These are phyloP conservation scores for Sycophila texana DNA, from an alignment of 2,888 invertebrate genomes.

Conservation along the genomic window DNA sequence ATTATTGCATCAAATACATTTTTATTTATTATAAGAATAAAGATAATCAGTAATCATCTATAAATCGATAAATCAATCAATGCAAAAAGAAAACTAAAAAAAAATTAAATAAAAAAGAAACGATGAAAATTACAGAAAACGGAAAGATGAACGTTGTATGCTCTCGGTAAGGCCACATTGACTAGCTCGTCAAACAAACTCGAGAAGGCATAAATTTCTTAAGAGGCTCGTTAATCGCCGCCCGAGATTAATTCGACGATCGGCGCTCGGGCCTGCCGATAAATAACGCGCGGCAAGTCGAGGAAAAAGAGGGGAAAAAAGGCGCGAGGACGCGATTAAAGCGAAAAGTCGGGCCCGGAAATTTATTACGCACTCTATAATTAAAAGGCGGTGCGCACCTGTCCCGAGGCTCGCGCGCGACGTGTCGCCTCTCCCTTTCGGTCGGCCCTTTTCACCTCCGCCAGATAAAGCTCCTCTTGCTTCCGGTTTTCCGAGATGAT, in stretches of 20 bases:
- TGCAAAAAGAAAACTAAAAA: no score
- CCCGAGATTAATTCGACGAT: constrained; percentile 50
- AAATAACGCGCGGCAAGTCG: constrained; percentile 31
- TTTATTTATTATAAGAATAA: no score
- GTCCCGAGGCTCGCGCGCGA: constrained; percentile 58
- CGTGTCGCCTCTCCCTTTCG: constrained; percentile 55
- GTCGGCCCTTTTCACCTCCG: constrained; percentile 40
- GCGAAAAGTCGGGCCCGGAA: constrained; percentile 56
- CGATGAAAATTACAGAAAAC: no score
- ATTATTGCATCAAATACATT: no score
- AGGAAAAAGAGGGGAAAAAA: not conserved
- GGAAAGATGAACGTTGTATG: no score
- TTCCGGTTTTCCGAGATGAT: constrained; percentile 35
- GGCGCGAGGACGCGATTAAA: constrained; percentile 24
- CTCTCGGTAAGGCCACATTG: not conserved
- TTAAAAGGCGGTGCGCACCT: constrained; percentile 69
- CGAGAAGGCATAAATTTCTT: constrained; percentile 35
- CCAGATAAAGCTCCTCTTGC: constrained; percentile 21
- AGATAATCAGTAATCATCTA: no score
- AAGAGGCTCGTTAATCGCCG: constrained; percentile 48
- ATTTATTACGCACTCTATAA: constrained; percentile 71
- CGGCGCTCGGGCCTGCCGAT: constrained; percentile 28
- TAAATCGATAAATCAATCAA: no score
- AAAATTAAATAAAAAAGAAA: no score
- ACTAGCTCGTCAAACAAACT: constrained; percentile 37